Conservation (phyloP, 2,797 vertebrate species). For the Urocyon cinereoargenteus region DNA sequence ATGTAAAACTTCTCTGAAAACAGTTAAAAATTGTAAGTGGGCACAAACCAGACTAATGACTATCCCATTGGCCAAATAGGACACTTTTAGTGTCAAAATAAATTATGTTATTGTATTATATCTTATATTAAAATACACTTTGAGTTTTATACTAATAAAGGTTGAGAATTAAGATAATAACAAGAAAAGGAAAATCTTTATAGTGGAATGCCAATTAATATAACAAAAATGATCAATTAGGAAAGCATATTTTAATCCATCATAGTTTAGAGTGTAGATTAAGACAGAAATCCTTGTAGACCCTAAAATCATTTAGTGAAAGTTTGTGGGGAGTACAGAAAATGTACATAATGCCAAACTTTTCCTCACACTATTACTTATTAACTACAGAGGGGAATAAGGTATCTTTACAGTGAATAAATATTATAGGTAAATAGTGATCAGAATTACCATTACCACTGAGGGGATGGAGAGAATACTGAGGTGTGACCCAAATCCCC, state of each 20-base stretch:
- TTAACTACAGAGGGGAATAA: background rate
- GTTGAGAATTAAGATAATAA: background rate
- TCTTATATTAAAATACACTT: background rate
- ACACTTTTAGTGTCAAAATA: background rate
- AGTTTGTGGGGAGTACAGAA: background rate
- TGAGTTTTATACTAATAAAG: background rate
- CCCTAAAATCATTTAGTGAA: conserved; percentile 23
- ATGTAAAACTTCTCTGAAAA: background rate
- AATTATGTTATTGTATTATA: background rate
- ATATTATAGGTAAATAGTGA: background rate
- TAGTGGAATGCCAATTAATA: background rate
- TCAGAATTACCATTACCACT: background rate
- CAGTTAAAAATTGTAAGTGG: background rate
- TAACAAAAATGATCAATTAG: background rate
- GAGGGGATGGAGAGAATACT: background rate
- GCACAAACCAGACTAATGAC: background rate
- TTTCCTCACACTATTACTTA: background rate
- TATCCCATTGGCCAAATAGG: background rate
- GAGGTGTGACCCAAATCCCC: too few species aligned
- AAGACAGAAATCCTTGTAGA: background rate
- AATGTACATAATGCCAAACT: background rate
- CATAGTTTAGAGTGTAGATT: background rate
- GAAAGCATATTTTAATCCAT: background rate
- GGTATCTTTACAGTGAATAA: background rate
- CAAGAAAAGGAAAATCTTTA: background rate